phyloP scores from a whole-genome alignment of 23 tunicate genomes.

The Halocynthia aurantium region DNA sequence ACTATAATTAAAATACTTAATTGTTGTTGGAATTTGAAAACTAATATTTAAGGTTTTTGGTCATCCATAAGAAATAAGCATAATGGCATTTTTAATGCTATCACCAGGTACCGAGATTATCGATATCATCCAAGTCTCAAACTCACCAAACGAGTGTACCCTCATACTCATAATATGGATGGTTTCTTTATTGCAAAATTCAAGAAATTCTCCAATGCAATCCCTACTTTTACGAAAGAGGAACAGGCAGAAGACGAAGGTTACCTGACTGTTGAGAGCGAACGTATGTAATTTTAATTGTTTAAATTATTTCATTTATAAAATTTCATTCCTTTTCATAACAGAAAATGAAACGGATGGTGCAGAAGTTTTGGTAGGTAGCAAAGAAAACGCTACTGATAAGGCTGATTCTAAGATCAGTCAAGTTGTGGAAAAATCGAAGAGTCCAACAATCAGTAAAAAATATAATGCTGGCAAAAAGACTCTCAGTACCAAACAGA shows the following conservation, averaged over 20 bases:
- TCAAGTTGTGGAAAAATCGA: too few relatives aligned
- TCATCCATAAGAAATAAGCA: not conserved
- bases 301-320: too few relatives aligned
- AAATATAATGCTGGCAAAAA: too few relatives aligned
- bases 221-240: constrained; percentile 41
- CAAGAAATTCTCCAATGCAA: constrained; percentile 88
- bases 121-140: constrained; percentile 84
- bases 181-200: constrained; percentile 97
- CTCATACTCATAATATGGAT: constrained; percentile 99
- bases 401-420: not conserved
- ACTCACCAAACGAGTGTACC: constrained; percentile 80
- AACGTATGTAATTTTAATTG: not conserved
- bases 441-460: too few relatives aligned
- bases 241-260: constrained; percentile 10
- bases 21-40: not conserved
- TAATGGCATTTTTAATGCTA: not conserved
- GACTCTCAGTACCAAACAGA: constrained; percentile 6
- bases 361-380: not conserved
- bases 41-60: not conserved
- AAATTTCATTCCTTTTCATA: too few relatives aligned
- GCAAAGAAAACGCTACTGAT: not conserved
- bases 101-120: constrained; percentile 58
- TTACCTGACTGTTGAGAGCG: not conserved
- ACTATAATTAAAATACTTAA: too few relatives aligned
- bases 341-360: not conserved